Percentiles rank a stretch among this genome's conserved stretches.
Conservation (phyloP, 1,140 invertebrate genomes). For the Lasioglossum baleicum region DNA sequence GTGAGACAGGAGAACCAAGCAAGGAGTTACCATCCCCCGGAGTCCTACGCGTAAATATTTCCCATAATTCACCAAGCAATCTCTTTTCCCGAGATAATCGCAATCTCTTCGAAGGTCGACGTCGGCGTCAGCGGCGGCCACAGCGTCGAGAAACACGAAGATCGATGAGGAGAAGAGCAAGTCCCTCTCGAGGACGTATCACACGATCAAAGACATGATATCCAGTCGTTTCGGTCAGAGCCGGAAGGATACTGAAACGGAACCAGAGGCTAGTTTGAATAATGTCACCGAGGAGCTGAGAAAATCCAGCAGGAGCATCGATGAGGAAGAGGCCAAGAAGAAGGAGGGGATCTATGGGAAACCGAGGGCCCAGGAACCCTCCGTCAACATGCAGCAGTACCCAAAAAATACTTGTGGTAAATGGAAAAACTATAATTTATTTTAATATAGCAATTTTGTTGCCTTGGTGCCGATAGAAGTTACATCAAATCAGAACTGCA, state of each 20-base stretch:
- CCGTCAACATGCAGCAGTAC: slow-evolving; percentile 76
- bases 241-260: slow-evolving; percentile 81
- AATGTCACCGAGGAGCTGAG: slow-evolving; percentile 83
- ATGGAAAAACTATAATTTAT: too few species aligned
- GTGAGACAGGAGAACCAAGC: slow-evolving; percentile 68
- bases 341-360: slow-evolving; percentile 82
- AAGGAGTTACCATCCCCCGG: slow-evolving; percentile 67
- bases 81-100: slow-evolving; percentile 20
- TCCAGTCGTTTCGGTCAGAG: slow-evolving; percentile 87
- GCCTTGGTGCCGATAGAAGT: too few species aligned
- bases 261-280: slow-evolving; percentile 82
- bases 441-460: too few species aligned
- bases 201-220: slow-evolving; percentile 92
- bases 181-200: slow-evolving; percentile 87
- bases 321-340: slow-evolving; percentile 74
- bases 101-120: slow-evolving; percentile 61
- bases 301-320: slow-evolving; percentile 78
- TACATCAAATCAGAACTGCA: too few species aligned
- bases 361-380: slow-evolving; percentile 78
- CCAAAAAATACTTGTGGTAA: slow-evolving; percentile 74
- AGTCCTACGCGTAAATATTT: slow-evolving; percentile 72
- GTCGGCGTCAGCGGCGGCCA: slow-evolving; percentile 61
- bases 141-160: slow-evolving; percentile 61
- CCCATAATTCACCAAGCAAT: slow-evolving; percentile 3
- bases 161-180: slow-evolving; percentile 82